Conservation (phyloP, 2,113 vertebrate genomes). For the Pionites leucogaster region DNA sequence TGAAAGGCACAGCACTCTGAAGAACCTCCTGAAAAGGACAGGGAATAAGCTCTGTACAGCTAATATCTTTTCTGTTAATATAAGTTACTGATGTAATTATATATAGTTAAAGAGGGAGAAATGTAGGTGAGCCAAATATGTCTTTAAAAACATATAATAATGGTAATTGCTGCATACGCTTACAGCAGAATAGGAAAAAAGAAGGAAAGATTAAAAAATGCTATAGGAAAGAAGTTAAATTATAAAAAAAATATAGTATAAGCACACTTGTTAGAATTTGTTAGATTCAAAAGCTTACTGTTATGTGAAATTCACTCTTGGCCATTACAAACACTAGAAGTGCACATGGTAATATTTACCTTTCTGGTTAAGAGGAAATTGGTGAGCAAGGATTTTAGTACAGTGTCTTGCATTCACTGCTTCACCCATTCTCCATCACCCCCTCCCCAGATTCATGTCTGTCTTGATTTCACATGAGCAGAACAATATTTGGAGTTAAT, state of each 20-base stretch:
- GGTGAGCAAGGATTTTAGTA: not conserved
- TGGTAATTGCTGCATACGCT: not conserved
- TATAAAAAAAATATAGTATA: not conserved
- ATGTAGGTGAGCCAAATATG: not conserved
- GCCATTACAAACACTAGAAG: not conserved
- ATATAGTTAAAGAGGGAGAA: not conserved
- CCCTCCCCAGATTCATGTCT: not conserved
- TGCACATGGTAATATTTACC: not conserved
- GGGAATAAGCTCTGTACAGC: not conserved
- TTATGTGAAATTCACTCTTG: not conserved
- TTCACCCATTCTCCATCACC: not conserved
- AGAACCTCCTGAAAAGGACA: not conserved
- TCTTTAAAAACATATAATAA: not conserved
- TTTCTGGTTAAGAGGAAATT: not conserved
- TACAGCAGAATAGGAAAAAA: not conserved
- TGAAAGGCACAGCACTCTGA: conserved; percentile 10
- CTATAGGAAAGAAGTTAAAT: not conserved
- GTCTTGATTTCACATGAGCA: not conserved
- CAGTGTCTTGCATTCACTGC: not conserved
- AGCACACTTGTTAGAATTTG: not conserved
- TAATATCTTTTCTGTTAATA: not conserved
- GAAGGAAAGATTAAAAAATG: not conserved
- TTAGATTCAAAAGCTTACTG: not conserved
- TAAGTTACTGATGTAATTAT: conserved; percentile 25
- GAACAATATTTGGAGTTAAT: not conserved